Percentiles rank a stretch among this genome's conserved stretches.
phyloP scores from a whole-genome alignment of 1,140 invertebrate genomes.

The Hypothenemus hampei region DNA sequence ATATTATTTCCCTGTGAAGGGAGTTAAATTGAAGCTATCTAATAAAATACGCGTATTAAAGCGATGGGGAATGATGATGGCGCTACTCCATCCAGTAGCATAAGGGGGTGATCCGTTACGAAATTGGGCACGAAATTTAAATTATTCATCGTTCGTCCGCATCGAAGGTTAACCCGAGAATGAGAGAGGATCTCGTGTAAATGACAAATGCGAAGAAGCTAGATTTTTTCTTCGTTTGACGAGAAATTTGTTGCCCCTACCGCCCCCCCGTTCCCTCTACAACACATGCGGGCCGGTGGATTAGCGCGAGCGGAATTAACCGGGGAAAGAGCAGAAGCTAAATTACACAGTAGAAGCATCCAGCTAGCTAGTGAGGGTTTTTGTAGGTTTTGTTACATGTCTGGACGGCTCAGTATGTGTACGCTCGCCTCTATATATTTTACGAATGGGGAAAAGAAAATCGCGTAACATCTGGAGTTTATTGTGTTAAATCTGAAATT shows the following conservation, averaged over 20 bases:
- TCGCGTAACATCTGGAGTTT: too few species aligned
- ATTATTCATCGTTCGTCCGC: background rate
- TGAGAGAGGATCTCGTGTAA: background rate
- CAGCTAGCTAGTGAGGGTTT: too few species aligned
- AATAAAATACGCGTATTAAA: slow-evolving; percentile 17
- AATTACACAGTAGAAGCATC: slow-evolving; percentile 10
- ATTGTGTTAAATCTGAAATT: too few species aligned
- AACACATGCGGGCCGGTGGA: background rate
- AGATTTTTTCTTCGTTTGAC: background rate
- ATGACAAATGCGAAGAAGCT: background rate
- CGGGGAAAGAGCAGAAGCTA: slow-evolving; percentile 7
- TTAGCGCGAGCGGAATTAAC: slow-evolving; percentile 8
- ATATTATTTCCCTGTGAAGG: slow-evolving; percentile 15
- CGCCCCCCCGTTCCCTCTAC: background rate
- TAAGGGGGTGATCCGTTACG: background rate
- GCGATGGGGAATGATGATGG: too few species aligned
- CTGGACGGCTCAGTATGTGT: too few species aligned
- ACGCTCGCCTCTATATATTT: too few species aligned
- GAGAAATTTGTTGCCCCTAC: too few species aligned
- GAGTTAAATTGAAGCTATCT: slow-evolving; percentile 16
- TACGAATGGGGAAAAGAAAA: too few species aligned
- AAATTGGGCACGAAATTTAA: background rate
- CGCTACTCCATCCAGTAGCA: background rate
- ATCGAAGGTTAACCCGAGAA: background rate
- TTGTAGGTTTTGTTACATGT: slow-evolving; percentile 2